Conservation (phyloP, 2,797 vertebrate species). For the Muscicapa comitata region DNA sequence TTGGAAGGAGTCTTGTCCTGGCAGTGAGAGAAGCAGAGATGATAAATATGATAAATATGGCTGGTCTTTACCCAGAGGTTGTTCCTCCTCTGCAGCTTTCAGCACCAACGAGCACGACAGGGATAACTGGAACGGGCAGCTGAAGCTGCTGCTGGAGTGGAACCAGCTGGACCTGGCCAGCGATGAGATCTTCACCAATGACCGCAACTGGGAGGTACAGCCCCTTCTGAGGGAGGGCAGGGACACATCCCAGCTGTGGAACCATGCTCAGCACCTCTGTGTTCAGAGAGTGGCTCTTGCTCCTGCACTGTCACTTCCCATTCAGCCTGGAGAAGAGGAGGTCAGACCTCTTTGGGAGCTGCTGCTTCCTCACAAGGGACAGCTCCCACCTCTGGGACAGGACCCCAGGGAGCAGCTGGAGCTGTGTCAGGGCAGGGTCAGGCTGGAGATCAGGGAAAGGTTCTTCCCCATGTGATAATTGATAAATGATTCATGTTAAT, state of each 20-base stretch:
- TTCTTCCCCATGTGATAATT: too few species aligned
- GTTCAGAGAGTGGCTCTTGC: neutral
- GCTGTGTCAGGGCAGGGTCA: neutral
- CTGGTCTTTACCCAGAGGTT: neutral
- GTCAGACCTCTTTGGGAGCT: neutral
- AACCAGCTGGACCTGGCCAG: slow-evolving; percentile 80
- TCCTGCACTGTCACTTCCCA: neutral
- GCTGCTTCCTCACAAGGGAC: accelerated
- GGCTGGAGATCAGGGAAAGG: neutral
- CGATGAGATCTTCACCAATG: slow-evolving; percentile 81
- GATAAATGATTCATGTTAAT: too few species aligned
- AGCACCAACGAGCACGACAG: slow-evolving; percentile 78
- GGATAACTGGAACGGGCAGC: slow-evolving; percentile 80
- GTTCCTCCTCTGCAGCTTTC: slow-evolving; percentile 66
- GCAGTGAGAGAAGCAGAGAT: neutral
- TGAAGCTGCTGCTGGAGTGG: slow-evolving; percentile 81
- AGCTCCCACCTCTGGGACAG: neutral
- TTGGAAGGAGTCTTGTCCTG: neutral
- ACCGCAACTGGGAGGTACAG: slow-evolving; percentile 78
- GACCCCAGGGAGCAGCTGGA: accelerated
- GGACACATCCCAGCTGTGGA: neutral
- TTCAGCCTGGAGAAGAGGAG: neutral
- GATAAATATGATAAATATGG: too few species aligned
- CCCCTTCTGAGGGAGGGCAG: neutral
- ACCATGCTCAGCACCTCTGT: neutral